Conservation (phyloP, 1,140 invertebrate species). For the Trichoplusia ni region DNA sequence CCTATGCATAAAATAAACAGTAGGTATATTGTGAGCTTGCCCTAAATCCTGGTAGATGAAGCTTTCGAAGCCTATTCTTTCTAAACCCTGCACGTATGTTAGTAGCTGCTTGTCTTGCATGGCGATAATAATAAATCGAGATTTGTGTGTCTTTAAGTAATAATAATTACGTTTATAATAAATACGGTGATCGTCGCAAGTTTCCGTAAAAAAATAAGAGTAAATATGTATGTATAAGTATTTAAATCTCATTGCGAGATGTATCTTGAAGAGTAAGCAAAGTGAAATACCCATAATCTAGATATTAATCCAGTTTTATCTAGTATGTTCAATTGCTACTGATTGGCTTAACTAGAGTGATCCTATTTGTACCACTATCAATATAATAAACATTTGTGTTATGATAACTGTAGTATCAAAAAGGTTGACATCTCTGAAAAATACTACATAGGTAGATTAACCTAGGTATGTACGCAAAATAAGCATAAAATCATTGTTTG, state of each 20-base stretch:
- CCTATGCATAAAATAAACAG: slow-evolving; percentile 61
- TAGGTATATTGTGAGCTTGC: slow-evolving; percentile 53
- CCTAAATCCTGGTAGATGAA: slow-evolving; percentile 53
- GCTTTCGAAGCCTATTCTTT: slow-evolving; percentile 14
- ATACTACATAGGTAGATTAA: not conserved
- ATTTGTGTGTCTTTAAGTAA: not conserved
- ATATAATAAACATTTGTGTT: slow-evolving; percentile 13
- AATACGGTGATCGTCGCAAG: too few species aligned
- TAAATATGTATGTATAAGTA: too few species aligned
- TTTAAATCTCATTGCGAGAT: too few species aligned
- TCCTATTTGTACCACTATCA: slow-evolving; percentile 4
- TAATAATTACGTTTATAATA: not conserved
- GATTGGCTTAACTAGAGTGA: slow-evolving; percentile 14
- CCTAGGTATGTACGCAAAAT: too few species aligned
- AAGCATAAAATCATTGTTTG: too few species aligned
- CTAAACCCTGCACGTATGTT: slow-evolving; percentile 16
- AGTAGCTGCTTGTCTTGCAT: slow-evolving; percentile 50
- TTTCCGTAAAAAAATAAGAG: too few species aligned
- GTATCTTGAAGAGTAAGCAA: too few species aligned
- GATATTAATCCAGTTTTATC: slow-evolving; percentile 11
- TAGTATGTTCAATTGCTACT: not conserved
- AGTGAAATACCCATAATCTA: too few species aligned
- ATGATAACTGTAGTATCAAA: too few species aligned
- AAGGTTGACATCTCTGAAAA: too few species aligned
- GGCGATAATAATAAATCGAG: slow-evolving; percentile 10